phyloP scores from a whole-genome alignment of 2,113 vertebrate species.

The Tragelaphus imberbis region DNA sequence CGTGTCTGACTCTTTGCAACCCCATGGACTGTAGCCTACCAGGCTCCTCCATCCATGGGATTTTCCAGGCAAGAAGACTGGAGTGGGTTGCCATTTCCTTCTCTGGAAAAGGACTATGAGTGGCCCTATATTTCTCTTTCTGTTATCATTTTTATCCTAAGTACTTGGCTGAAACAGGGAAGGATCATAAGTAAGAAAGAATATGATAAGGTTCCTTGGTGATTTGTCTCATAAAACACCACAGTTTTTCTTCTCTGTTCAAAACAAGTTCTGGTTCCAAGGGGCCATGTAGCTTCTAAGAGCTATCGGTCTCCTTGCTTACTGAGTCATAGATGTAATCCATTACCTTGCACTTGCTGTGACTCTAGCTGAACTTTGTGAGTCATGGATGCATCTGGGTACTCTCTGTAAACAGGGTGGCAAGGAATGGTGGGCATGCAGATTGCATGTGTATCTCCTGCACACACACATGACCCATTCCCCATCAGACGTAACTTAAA shows the following conservation, averaged over 20 bases:
- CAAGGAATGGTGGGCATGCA: neutral
- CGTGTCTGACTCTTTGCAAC: fast-evolving
- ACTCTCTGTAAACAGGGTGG: neutral
- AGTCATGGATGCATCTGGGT: fast-evolving
- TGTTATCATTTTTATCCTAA: neutral
- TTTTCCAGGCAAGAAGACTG: neutral
- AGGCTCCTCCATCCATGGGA: neutral
- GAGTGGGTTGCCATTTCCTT: neutral
- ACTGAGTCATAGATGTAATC: neutral
- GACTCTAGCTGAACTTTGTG: neutral
- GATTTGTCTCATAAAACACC: neutral
- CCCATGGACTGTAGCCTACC: neutral
- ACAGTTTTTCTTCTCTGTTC: neutral
- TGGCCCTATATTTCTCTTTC: neutral
- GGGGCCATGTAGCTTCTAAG: neutral
- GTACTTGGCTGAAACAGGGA: neutral
- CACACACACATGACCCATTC: neutral
- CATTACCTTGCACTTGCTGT: neutral
- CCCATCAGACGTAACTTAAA: neutral
- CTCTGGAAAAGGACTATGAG: neutral
- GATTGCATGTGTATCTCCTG: neutral
- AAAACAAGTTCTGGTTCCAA: neutral
- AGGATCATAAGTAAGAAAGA: neutral
- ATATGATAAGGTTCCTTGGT: neutral
- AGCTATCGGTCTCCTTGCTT: neutral